phyloP scores from a whole-genome alignment of 2,888 invertebrate species.

The Phyto melanocephala region DNA sequence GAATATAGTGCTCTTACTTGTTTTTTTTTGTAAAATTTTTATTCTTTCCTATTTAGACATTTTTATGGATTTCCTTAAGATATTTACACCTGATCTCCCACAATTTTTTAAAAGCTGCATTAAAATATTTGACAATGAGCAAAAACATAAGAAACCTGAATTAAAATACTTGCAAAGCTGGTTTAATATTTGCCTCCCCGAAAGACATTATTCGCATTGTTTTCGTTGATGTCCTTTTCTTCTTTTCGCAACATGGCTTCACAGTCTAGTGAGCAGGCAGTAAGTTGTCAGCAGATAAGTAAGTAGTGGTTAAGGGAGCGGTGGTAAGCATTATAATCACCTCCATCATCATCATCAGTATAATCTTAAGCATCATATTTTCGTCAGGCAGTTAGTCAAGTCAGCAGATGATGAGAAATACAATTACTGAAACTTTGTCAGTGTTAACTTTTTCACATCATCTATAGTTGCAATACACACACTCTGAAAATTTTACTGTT shows the following conservation, averaged over 20 bases:
- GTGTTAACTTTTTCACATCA: slow-evolving; percentile 41
- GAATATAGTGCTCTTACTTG: too few relatives aligned
- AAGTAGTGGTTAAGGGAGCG: too few relatives aligned
- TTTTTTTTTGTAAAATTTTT: too few relatives aligned
- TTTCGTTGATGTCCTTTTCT: slow-evolving; percentile 18
- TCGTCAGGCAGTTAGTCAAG: not conserved
- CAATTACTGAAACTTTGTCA: slow-evolving; percentile 21
- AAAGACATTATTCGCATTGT: slow-evolving; percentile 29
- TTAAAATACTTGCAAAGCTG: slow-evolving; percentile 31
- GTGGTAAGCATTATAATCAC: slow-evolving; percentile 32
- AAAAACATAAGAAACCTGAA: slow-evolving; percentile 12
- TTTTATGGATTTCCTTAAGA: slow-evolving; percentile 52
- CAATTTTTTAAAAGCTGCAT: slow-evolving; percentile 50
- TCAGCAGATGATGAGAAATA: slow-evolving; percentile 22
- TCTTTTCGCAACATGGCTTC: slow-evolving; percentile 11
- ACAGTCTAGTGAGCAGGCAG: slow-evolving; percentile 58
- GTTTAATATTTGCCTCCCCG: slow-evolving; percentile 43
- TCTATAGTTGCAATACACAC: not conserved
- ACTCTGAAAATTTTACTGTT: not conserved
- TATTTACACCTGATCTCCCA: slow-evolving; percentile 59
- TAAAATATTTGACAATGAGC: slow-evolving; percentile 40
- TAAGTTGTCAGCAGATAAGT: not conserved
- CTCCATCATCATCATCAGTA: slow-evolving; percentile 29
- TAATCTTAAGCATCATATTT: slow-evolving; percentile 20
- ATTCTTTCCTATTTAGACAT: slow-evolving; percentile 14